phyloP scores from a whole-genome alignment of 2,888 invertebrate species.

The Mycogona germanica region DNA sequence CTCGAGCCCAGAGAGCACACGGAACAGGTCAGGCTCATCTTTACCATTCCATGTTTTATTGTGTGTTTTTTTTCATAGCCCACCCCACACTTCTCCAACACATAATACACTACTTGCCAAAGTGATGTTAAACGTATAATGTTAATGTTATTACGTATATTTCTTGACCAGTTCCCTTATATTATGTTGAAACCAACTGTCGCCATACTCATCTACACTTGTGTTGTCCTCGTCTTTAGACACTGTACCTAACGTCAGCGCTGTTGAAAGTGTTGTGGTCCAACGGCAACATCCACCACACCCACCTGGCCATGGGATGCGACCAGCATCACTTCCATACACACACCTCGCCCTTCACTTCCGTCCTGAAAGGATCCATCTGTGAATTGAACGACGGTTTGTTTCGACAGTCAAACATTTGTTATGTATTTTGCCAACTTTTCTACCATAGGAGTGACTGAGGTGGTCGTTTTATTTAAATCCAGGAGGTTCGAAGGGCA shows the following conservation, averaged over 20 bases:
- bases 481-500: conserved; percentile 17
- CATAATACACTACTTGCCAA: too few species aligned
- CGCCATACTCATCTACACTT: background rate
- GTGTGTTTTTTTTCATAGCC: conserved; percentile 15
- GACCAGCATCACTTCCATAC: conserved; percentile 21
- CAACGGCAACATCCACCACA: conserved; percentile 37
- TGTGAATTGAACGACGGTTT: background rate
- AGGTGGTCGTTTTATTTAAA: conserved; percentile 1
- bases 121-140: too few species aligned
- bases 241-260: conserved; percentile 77
- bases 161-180: too few species aligned
- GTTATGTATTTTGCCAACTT: conserved; percentile 1
- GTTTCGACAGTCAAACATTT: too few species aligned
- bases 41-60: conserved; percentile 2
- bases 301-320: conserved; percentile 17
- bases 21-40: conserved; percentile 57
- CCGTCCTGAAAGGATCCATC: conserved; percentile 24
- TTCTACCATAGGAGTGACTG: background rate
- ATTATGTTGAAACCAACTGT: conserved; percentile 14
- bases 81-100: too few species aligned
- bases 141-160: too few species aligned
- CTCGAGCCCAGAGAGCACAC: conserved; percentile 85
- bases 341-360: conserved; percentile 24
- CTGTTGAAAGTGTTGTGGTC: conserved; percentile 87
- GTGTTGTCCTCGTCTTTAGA: conserved; percentile 41